These are phyloP conservation scores for Colius striatus DNA, from an alignment of 2,113 vertebrate species.

Conservation along the genomic window DNA sequence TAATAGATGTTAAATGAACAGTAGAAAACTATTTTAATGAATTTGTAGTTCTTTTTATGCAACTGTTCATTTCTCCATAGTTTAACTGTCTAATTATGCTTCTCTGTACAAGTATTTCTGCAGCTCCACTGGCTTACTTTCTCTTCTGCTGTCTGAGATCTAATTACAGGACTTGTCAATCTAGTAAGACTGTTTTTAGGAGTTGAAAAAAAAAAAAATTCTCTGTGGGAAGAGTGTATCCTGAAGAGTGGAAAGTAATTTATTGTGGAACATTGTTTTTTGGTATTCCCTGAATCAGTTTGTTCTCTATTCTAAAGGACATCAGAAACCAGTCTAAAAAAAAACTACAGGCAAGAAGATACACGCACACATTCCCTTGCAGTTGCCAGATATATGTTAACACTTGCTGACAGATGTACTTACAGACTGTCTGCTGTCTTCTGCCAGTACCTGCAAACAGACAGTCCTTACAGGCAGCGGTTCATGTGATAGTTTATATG, in stretches of 20 bases:
- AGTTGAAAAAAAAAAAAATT: neutral
- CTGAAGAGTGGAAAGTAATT: neutral
- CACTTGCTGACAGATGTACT: neutral
- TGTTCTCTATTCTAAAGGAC: neutral
- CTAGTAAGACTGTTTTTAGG: neutral
- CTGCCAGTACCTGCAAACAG: neutral
- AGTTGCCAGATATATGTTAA: neutral
- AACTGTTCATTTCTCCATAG: slow-evolving; percentile 14
- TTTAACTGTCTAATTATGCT: slow-evolving; percentile 58
- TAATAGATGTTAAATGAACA: slow-evolving; percentile 44
- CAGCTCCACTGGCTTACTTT: neutral
- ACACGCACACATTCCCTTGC: neutral
- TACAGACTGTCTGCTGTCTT: neutral
- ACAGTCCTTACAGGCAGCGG: neutral
- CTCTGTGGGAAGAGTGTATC: neutral
- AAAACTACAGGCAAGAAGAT: neutral
- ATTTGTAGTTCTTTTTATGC: slow-evolving; percentile 31
- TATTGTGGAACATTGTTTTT: neutral
- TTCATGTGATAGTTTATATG: neutral
- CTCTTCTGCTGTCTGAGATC: slow-evolving; percentile 13
- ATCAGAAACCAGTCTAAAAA: neutral
- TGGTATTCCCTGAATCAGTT: neutral
- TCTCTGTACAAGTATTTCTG: slow-evolving; percentile 35
- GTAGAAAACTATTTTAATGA: slow-evolving; percentile 9
- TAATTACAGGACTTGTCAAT: slow-evolving; percentile 41